Base-by-base conservation (phyloP, 2,888 invertebrate species). In the Clivina fossor region DNA sequence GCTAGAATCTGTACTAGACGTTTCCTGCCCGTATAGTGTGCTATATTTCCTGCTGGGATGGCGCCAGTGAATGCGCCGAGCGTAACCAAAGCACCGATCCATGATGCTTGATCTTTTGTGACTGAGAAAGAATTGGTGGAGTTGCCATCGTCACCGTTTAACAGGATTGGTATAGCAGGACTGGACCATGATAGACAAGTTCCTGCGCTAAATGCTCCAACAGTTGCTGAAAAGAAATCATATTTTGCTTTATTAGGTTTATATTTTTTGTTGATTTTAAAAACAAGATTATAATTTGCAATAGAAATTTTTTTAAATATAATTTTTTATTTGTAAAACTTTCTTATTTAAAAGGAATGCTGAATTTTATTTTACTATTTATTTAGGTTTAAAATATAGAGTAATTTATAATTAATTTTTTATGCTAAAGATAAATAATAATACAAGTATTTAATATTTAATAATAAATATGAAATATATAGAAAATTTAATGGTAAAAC, bases 131-230 rank as follows among this genome's bases (percentile, higher is more conserved):
- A 59, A 1, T 64, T 59, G 18, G 62, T 40, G 20, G 63, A 57
- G 9, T 8, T 4, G 11, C 33, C 11, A 15, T 41, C 22, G 7
- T n/a, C 11, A 13, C n/a, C n/a, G 13, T 63, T 33, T 37, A 70
- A 68, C 20, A 81, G 65, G 35, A 78, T 63, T 0, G 76, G 77
- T 4, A 79, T 65, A 0, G 79, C 81, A 57, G 81, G 73, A 1
- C 81, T 80, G 1, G 80, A 78, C 82, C 83, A 83, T 1, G 80
- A 78, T 4, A 82, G 70, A 62, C 78, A 79, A 2, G 78, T 78
- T 1, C 82, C 82, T 2, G 79, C 72, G 0, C 79, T 78, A 47
- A 82, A 75, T 0, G 81, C 80, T 7, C 79, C 78, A 4, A 83
- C 69, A 33, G 81, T 82, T 7, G 80, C 83, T 82, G 69, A 18